Evolutionary conservation across 2,113 vertebrate species (phyloP), one percentile per base, ranked within the genome.

Genomic region (Formicarius rufipectus): DNA sequence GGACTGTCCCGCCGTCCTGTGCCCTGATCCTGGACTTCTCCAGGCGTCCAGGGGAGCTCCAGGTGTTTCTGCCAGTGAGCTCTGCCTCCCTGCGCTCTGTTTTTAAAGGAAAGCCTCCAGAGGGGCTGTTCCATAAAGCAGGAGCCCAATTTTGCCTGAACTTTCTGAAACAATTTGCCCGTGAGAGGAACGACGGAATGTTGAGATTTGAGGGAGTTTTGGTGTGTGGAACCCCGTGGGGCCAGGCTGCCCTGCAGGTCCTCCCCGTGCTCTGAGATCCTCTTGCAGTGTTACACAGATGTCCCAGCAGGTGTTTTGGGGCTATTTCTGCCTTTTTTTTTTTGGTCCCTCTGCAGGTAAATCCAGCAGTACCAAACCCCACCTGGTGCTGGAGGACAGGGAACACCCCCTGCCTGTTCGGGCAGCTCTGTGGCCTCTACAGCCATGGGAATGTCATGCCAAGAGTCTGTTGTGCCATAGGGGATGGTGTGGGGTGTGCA

Each of bases 381-480:
- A 35, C 60, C 60, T 39, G 62, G 28, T 22, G 15, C 42, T n/a
- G 15, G 56, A 33, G 52, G 62, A 10, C 11, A 7, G 24, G 0
- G 59, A 69, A 75, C 30, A 44, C 4, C 16, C 1, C 2, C 58
- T 64, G 49, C 21, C 45, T 10, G 30, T 50, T 60, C 2, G 0
- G 40, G 39, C 23, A 21, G 50, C n/a, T 44, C 39, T 6, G 10
- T 9, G 31, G 30, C 3, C 37, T 53, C 37, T 4, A 0, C 0
- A 62, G 45, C 49, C 7, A 0, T 1, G 9, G 60, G 27, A 63
- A 63, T 63, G 25, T 28, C 37, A 7, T 40, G 37, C 37, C 37
- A 40, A 21, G 18, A 18, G 37, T 18, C 10, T 3, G 0, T 0
- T 3, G 6, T 1, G 4, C 52, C 5, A 0, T 1, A 12, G 83